Conservation (phyloP, 2,888 invertebrate genomes). For the Resseliella maxima region DNA sequence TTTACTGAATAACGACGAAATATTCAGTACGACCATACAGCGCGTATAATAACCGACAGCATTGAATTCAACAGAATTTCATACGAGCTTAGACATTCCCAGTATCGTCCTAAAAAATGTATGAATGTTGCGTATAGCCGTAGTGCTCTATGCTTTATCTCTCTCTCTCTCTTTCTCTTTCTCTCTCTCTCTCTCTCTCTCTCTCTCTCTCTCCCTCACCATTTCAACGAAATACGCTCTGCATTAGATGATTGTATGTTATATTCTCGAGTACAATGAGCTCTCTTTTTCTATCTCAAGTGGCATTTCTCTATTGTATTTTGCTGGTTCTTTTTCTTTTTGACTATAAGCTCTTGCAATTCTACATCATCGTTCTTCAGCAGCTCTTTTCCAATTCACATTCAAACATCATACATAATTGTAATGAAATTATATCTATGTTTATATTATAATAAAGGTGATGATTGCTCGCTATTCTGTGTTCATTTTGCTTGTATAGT, state of each 20-base stretch:
- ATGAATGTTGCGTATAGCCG: constrained; percentile 26
- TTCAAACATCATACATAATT: constrained; percentile 51
- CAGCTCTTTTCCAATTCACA: constrained; percentile 25
- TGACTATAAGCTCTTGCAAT: background rate
- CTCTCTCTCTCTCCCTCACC: too few relatives aligned
- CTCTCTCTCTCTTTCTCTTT: too few relatives aligned
- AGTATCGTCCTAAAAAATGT: background rate
- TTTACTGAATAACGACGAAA: background rate
- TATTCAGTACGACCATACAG: background rate
- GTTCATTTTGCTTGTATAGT: background rate
- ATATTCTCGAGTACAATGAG: constrained; percentile 4
- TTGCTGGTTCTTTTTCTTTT: too few relatives aligned
- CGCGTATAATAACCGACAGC: background rate
- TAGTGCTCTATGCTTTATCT: background rate
- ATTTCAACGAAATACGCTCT: too few relatives aligned
- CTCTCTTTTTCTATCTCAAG: background rate
- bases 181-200: too few relatives aligned
- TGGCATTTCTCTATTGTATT: background rate
- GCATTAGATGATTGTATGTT: background rate
- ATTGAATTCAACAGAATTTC: background rate
- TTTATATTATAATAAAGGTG: constrained; percentile 33
- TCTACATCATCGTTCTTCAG: background rate
- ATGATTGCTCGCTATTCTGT: constrained; percentile 18
- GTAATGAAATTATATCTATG: constrained; percentile 48
- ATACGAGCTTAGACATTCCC: background rate